phyloP scores from a whole-genome alignment of 2,797 vertebrate genomes.

The Siniperca obscura region DNA sequence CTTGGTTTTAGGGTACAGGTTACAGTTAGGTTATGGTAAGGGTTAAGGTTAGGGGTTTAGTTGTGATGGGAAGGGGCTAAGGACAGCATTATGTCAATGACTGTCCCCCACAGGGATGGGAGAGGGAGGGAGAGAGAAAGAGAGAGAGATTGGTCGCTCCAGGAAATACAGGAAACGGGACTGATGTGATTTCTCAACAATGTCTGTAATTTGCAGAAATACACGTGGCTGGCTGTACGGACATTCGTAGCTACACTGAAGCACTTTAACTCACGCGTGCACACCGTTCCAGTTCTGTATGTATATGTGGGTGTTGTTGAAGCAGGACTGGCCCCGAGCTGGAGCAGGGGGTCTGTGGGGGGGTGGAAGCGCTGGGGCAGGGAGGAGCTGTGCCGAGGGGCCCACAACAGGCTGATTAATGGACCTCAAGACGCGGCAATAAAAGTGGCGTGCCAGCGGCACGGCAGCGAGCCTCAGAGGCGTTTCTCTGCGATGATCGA shows the following conservation, averaged over 20 bases:
- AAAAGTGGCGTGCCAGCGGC: slow-evolving; percentile 81
- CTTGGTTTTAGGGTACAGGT: no score
- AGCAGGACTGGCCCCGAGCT: slow-evolving; percentile 51
- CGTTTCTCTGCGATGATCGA: slow-evolving; percentile 79
- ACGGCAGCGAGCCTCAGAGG: slow-evolving; percentile 76
- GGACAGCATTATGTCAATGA: no score
- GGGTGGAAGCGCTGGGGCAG: slow-evolving; percentile 45
- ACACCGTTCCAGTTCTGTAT: slow-evolving; percentile 55
- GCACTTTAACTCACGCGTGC: slow-evolving; percentile 1
- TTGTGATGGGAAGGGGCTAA: no score
- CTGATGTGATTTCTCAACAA: slow-evolving; percentile 55
- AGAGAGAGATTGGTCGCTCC: slow-evolving; percentile 8
- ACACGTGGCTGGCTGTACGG: slow-evolving; percentile 37
- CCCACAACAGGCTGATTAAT: slow-evolving; percentile 84
- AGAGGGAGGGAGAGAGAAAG: not conserved
- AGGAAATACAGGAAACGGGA: slow-evolving; percentile 52
- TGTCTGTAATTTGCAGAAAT: slow-evolving; percentile 51
- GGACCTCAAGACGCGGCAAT: slow-evolving; percentile 81
- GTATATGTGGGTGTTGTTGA: slow-evolving; percentile 68
- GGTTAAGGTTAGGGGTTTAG: no score
- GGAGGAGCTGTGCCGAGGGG: slow-evolving; percentile 68
- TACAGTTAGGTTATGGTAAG: no score
- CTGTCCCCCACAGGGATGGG: no score
- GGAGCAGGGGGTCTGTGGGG: slow-evolving; percentile 20
- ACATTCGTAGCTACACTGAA: not conserved